Conservation (phyloP, 2,113 vertebrate genomes). For the Strigops habroptila region DNA sequence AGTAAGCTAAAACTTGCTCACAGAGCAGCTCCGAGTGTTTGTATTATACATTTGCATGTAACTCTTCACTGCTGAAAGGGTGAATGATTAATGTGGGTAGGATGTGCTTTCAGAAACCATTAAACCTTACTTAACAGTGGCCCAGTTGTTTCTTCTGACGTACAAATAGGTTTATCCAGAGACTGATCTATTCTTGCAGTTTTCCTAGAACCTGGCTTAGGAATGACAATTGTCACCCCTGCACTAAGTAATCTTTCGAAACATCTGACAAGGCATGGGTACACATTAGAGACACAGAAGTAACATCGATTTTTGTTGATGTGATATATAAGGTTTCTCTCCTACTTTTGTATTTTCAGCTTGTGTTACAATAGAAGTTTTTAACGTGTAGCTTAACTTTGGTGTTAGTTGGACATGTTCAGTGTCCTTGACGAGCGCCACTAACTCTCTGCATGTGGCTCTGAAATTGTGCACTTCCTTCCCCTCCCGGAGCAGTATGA, state of each 20-base stretch:
- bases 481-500: neutral
- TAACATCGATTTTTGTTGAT: neutral
- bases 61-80: neutral
- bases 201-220: slow-evolving; percentile 5
- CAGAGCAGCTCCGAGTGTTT: neutral
- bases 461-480: neutral
- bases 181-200: neutral
- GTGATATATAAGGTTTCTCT: neutral
- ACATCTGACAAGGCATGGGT: neutral
- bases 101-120: neutral
- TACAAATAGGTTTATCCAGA: neutral
- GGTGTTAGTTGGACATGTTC: neutral
- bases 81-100: neutral
- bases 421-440: neutral
- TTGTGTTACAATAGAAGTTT: neutral
- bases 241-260: slow-evolving; percentile 3
- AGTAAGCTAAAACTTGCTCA: neutral
- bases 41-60: neutral
- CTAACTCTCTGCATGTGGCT: neutral
- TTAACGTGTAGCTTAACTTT: neutral
- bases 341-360: neutral
- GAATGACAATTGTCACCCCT: neutral
- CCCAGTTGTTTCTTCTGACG: neutral
- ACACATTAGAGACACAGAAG: neutral
- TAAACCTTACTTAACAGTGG: neutral